Conservation (phyloP, 2,113 vertebrate genomes). For the Brachyhypopomus occidentalis region DNA sequence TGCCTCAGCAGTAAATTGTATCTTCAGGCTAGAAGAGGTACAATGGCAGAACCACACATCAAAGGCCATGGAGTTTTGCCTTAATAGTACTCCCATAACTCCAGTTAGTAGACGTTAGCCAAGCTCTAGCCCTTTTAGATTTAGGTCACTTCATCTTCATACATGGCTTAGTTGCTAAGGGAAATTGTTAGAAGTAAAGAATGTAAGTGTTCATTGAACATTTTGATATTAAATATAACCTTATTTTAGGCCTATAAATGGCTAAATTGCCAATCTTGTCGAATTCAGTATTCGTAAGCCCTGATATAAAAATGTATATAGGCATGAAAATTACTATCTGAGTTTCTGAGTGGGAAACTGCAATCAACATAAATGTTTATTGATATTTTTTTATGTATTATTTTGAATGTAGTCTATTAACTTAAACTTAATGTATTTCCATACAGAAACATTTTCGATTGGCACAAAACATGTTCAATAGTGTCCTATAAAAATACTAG, state of each 20-base stretch:
- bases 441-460: no score
- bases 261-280: not conserved
- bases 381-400: not conserved
- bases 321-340: no score
- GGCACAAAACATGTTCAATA: no score
- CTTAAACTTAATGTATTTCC: not conserved
- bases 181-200: not conserved
- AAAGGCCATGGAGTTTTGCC: constrained; percentile 17
- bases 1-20: constrained; percentile 18
- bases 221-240: not conserved
- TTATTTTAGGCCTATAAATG: not conserved
- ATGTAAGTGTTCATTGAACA: not conserved
- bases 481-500: not conserved
- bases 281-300: not conserved
- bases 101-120: not conserved
- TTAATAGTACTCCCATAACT: constrained; percentile 19
- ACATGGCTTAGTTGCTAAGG: not conserved
- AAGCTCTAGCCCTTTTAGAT: not conserved
- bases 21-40: constrained; percentile 28
- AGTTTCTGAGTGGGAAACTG: not conserved
- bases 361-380: not conserved
- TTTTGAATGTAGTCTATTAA: not conserved
- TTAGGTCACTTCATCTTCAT: constrained; percentile 2
- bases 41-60: constrained; percentile 17
- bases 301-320: no score